phyloP scores from a whole-genome alignment of 2,888 invertebrate species.

The Adelognathus sp. region DNA sequence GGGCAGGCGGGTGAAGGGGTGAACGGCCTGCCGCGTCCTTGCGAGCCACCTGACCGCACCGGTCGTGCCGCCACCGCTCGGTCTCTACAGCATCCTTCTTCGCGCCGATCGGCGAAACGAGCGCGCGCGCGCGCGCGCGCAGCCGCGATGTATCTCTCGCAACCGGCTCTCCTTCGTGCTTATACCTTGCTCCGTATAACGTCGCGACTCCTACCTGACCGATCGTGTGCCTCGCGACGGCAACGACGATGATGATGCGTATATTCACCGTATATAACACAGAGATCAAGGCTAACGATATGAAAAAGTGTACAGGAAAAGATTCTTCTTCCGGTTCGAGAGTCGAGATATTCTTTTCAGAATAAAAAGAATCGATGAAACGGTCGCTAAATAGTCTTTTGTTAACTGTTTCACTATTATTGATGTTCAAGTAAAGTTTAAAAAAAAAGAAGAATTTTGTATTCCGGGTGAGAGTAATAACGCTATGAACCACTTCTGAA shows the following conservation, averaged over 20 bases:
- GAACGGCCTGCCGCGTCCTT: constrained; percentile 81
- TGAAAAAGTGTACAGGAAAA: background rate
- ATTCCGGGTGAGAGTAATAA: too few relatives aligned
- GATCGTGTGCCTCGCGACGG: constrained; percentile 60
- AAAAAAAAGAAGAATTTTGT: too few relatives aligned
- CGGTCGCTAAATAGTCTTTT: too few relatives aligned
- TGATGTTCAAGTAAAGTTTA: too few relatives aligned
- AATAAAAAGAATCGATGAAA: too few relatives aligned
- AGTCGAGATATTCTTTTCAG: too few relatives aligned
- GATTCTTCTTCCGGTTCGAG: background rate
- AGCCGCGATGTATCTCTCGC: constrained; percentile 23
- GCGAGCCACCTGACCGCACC: constrained; percentile 80
- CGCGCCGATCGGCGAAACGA: constrained; percentile 48
- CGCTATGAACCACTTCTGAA: too few relatives aligned
- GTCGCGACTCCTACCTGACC: constrained; percentile 69
- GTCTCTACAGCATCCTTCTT: constrained; percentile 76
- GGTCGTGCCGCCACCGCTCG: constrained; percentile 78
- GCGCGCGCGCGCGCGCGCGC: constrained; percentile 29
- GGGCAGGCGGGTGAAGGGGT: constrained; percentile 65
- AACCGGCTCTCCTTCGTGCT: constrained; percentile 62
- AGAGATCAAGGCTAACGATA: constrained; percentile 5
- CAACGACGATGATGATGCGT: constrained; percentile 18
- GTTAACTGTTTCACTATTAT: too few relatives aligned
- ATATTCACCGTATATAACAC: background rate
- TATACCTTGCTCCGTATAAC: constrained; percentile 60